phyloP scores from a whole-genome alignment of 2,113 vertebrate genomes.

The Oreochromis spilurus region DNA sequence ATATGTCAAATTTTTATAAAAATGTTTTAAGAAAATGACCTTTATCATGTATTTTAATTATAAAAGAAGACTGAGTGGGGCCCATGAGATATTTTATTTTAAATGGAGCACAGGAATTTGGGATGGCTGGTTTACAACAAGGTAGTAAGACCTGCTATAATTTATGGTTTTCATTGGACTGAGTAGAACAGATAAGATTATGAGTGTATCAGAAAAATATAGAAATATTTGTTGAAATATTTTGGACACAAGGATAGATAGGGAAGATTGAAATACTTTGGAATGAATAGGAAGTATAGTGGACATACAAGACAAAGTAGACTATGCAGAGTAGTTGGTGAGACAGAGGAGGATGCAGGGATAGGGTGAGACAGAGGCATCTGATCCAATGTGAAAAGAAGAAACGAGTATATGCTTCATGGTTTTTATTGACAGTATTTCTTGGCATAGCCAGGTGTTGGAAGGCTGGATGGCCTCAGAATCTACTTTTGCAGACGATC shows the following conservation, averaged over 20 bases:
- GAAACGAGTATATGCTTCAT: neutral
- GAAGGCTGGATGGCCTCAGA: neutral
- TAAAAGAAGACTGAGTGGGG: neutral
- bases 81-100: neutral
- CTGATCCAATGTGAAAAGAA: neutral
- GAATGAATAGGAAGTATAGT: neutral
- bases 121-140: neutral
- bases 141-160: neutral
- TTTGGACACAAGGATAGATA: neutral
- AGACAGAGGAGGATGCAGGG: neutral
- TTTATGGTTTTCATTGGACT: neutral
- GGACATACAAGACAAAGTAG: neutral
- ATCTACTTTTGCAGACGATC: neutral
- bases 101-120: neutral
- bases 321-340: neutral
- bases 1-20: neutral
- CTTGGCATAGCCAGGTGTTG: neutral
- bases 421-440: neutral
- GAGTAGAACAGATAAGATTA: neutral
- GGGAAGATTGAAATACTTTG: neutral
- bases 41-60: neutral
- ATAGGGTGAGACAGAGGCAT: fast-evolving
- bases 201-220: neutral
- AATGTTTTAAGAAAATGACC: neutral
- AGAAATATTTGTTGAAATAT: neutral